phyloP scores from a whole-genome alignment of 2,113 vertebrate species.

The Phycodurus eques region DNA sequence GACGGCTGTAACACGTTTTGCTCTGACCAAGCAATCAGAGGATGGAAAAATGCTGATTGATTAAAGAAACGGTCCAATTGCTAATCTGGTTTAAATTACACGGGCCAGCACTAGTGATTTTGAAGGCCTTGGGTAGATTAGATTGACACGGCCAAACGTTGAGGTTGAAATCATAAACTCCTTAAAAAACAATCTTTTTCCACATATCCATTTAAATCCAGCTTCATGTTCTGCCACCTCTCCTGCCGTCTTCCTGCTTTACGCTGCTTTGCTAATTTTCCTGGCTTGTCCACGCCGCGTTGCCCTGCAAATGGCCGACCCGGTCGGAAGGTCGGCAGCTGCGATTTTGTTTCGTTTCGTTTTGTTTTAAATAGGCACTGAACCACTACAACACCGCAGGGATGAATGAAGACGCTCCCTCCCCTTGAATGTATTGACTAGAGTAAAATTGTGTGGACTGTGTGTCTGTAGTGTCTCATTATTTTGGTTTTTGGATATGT shows the following conservation, averaged over 20 bases:
- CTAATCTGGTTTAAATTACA: too few species aligned
- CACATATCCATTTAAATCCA: not conserved
- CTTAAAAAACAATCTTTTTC: too few species aligned
- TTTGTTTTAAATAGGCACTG: not conserved
- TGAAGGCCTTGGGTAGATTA: too few species aligned
- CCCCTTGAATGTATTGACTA: not conserved
- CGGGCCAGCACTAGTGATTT: too few species aligned
- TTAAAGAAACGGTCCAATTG: too few species aligned
- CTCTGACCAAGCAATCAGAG: too few species aligned
- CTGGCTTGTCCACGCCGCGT: constrained; percentile 29
- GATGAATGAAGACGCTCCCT: not conserved
- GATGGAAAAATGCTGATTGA: too few species aligned
- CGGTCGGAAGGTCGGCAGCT: constrained; percentile 21
- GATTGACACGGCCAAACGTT: not conserved
- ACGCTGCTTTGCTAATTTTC: constrained; percentile 42
- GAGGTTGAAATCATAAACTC: too few species aligned
- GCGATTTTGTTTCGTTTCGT: constrained; percentile 6
- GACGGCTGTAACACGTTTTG: too few species aligned
- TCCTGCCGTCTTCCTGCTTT: constrained; percentile 8
- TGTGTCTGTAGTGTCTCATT: not conserved
- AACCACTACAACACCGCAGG: not conserved
- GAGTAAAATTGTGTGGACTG: not conserved
- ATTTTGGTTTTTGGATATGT: not conserved
- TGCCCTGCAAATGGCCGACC: constrained; percentile 43
- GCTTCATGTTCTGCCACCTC: constrained; percentile 42